phyloP scores from a whole-genome alignment of 1,140 invertebrate genomes.

The Rhynchophorus ferrugineus region DNA sequence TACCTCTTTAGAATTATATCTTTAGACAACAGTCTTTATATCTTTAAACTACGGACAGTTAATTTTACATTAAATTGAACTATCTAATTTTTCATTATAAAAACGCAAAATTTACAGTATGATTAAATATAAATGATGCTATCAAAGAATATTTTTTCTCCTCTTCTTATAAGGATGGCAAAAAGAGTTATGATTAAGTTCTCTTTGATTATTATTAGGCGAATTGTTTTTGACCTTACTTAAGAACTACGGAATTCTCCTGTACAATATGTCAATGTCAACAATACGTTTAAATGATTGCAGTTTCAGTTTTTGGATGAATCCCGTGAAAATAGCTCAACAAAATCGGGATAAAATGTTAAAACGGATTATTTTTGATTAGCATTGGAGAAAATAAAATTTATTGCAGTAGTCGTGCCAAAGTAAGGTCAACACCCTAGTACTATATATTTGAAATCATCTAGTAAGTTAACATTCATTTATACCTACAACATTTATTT shows the following conservation, averaged over 20 bases:
- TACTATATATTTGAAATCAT: neutral
- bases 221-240: neutral
- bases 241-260: too few species aligned
- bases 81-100: conserved; percentile 14
- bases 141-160: conserved; percentile 6
- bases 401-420: too few species aligned
- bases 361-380: too few species aligned
- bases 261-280: too few species aligned
- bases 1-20: conserved; percentile 29
- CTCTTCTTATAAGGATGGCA: neutral
- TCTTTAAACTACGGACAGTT: conserved; percentile 32
- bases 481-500: neutral
- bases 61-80: conserved; percentile 29
- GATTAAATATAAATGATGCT: conserved; percentile 2
- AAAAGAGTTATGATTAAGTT: neutral
- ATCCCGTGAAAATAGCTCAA: too few species aligned
- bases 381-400: too few species aligned
- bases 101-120: conserved; percentile 6
- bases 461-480: conserved; percentile 2
- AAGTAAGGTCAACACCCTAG: neutral
- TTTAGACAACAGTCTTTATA: conserved; percentile 33
- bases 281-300: too few species aligned
- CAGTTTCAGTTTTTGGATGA: too few species aligned
- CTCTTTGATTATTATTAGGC: neutral
- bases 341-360: too few species aligned